Base-by-base conservation (phyloP, 1,140 invertebrate species). In the Lepidurus apus region DNA sequence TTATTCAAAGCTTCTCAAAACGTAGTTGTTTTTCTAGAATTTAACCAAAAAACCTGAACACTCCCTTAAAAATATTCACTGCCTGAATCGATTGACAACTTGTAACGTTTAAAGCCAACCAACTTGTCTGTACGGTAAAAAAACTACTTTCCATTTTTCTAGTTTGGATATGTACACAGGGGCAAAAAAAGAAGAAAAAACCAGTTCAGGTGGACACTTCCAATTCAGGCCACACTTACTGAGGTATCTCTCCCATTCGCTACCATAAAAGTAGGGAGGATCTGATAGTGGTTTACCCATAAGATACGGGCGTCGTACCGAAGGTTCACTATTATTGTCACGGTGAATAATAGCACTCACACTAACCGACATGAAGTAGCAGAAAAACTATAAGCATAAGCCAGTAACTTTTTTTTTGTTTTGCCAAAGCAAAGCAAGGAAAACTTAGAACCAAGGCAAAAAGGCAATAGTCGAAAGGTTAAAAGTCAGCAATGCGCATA, bases 181-280 rank as follows among this genome's bases (percentile, higher is more conserved):
- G 34, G 45, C 11, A 65, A 17, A 65, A 65, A 65, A 13, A 11
- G 17, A 7, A 9, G 6, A 65, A 65, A 65, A 17, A 65, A 17
- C 9, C 21, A 17, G 10, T 11, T 47, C 10, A 11, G 21, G 0
- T n/a, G 17, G 53, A 65, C n/a, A 65, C 7, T 7, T 21, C 53
- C 8, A 9, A 65, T 65, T 65, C 21, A n/a, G 17, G 6, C 7
- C 6, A 65, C 17, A 65, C 74, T 77, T 77, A 77, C 75, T 34
- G 43, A 77, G 24, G 42, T 43, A 77, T 44, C 26, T 77, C 17
- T 77, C 75, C 75, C 75, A 77, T 43, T 77, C 75, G 11, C 43
- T 45, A 17, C 75, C 43, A 45, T 77, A 77, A 43, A 77, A 26
- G 47, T 45, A 77, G 1, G 75, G 75, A 75, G 43, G 42, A n/a